These are phyloP conservation scores for Siphlonurus alternatus DNA, from an alignment of 2,888 invertebrate species.

Conservation along the genomic window DNA sequence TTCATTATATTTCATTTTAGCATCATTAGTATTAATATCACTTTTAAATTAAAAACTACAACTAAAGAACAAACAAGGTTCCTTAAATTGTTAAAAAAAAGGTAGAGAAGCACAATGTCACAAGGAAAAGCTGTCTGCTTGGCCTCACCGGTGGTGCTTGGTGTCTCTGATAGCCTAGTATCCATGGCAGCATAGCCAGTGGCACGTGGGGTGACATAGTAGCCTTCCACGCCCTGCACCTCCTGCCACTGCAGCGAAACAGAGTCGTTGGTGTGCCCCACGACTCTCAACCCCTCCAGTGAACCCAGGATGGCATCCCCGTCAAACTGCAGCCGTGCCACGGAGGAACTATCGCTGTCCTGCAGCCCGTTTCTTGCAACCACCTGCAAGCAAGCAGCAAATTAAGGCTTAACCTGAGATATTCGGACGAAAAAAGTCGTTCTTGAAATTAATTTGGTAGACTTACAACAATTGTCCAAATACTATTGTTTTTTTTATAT, in stretches of 20 bases:
- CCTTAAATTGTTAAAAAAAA: too few relatives aligned
- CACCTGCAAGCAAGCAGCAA: conserved; percentile 35
- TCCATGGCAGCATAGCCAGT: conserved; percentile 38
- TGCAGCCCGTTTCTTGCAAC: conserved; percentile 44
- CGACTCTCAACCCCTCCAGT: conserved; percentile 35
- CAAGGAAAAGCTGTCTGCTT: too few relatives aligned
- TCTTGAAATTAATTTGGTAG: too few relatives aligned
- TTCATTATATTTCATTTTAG: too few relatives aligned
- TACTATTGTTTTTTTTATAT: too few relatives aligned
- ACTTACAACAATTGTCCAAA: too few relatives aligned
- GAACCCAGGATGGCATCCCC: conserved; percentile 43
- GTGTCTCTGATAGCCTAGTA: conserved; percentile 18
- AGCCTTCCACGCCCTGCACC: conserved; percentile 39
- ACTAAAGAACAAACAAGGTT: too few relatives aligned
- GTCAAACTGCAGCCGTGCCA: conserved; percentile 42
- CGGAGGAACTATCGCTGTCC: conserved; percentile 42
- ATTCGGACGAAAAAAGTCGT: too few relatives aligned
- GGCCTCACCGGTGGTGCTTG: conserved; percentile 12
- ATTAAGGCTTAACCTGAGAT: too few relatives aligned
- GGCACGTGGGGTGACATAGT: conserved; percentile 34
- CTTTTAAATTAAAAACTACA: too few relatives aligned
- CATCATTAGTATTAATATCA: too few relatives aligned
- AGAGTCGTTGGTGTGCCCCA: conserved; percentile 31
- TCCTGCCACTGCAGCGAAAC: conserved; percentile 43
- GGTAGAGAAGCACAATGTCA: too few relatives aligned